Evolutionary conservation across 2,797 vertebrate genomes (phyloP).

Genomic region (Myiotriccus ornatus): DNA sequence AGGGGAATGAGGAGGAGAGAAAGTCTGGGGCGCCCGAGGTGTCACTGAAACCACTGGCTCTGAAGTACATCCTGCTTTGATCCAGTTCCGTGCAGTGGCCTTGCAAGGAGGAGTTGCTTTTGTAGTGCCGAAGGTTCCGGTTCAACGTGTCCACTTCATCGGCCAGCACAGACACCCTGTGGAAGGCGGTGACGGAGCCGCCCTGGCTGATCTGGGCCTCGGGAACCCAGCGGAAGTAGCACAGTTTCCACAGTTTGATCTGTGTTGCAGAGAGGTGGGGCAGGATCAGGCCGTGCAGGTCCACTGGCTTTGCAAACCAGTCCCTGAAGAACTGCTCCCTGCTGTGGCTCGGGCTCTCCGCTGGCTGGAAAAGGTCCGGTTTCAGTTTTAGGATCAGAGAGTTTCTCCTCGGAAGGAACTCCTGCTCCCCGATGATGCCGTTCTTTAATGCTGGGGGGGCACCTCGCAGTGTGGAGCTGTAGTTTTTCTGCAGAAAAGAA

Average conservation of each 20-base stretch:
- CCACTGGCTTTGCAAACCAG: constrained; percentile 85
- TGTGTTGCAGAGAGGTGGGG: constrained; percentile 85
- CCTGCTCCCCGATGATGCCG: constrained; percentile 77
- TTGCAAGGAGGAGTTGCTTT: constrained; percentile 55
- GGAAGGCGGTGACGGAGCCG: constrained; percentile 85
- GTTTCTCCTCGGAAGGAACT: constrained; percentile 82
- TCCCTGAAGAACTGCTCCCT: constrained; percentile 86
- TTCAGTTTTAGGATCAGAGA: constrained; percentile 84
- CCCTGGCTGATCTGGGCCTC: constrained; percentile 90
- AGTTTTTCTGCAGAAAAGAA: constrained; percentile 81
- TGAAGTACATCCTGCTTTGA: constrained; percentile 88
- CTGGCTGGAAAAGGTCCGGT: constrained; percentile 76
- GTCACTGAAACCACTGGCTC: constrained; percentile 69
- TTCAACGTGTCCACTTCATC: constrained; percentile 90
- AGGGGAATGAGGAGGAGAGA: constrained; percentile 95
- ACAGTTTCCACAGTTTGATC: constrained; percentile 91
- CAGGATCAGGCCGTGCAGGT: constrained; percentile 87
- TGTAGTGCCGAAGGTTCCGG: constrained; percentile 83
- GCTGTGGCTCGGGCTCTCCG: constrained; percentile 72
- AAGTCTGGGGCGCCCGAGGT: constrained; percentile 77
- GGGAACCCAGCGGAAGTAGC: constrained; percentile 95
- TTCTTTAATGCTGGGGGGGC: constrained; percentile 80
- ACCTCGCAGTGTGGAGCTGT: constrained; percentile 88
- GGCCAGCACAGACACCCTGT: constrained; percentile 86
- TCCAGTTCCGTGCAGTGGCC: constrained; percentile 65